phyloP scores from a whole-genome alignment of 2,888 invertebrate species.

The Euzophera pinguis region DNA sequence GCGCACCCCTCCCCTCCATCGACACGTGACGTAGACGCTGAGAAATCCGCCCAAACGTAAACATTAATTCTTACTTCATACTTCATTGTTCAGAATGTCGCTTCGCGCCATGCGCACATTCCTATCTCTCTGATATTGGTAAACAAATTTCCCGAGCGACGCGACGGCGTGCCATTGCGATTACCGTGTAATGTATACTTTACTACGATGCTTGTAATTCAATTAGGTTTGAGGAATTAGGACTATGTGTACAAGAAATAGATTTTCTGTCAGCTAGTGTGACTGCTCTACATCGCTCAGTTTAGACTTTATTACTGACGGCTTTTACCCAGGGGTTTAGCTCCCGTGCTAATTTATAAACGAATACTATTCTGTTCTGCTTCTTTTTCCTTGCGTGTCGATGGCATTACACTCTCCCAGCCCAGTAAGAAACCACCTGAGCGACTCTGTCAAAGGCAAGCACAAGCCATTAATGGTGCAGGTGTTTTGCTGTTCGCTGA shows the following conservation, averaged over 20 bases:
- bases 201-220: constrained; percentile 54
- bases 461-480: too few species aligned
- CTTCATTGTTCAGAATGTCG: constrained; percentile 75
- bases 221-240: constrained; percentile 60
- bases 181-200: constrained; percentile 25
- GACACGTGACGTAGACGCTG: constrained; percentile 76
- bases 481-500: too few species aligned
- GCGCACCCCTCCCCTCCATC: constrained; percentile 47
- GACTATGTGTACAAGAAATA: constrained; percentile 25
- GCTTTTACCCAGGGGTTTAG: too few species aligned
- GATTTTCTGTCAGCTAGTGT: constrained; percentile 1
- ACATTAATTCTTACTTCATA: constrained; percentile 79
- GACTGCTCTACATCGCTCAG: too few species aligned
- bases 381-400: too few species aligned
- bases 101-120: constrained; percentile 66
- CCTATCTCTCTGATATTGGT: constrained; percentile 68
- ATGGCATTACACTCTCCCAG: too few species aligned
- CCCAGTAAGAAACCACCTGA: too few species aligned
- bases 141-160: constrained; percentile 61
- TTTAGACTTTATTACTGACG: too few species aligned
- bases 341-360: too few species aligned
- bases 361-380: too few species aligned
- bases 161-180: constrained; percentile 34
- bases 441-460: too few species aligned
- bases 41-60: constrained; percentile 79